Percentiles rank a stretch among this genome's conserved stretches.
phyloP scores from a whole-genome alignment of 1,140 invertebrate genomes.

The Akabosia matsudoensis region DNA sequence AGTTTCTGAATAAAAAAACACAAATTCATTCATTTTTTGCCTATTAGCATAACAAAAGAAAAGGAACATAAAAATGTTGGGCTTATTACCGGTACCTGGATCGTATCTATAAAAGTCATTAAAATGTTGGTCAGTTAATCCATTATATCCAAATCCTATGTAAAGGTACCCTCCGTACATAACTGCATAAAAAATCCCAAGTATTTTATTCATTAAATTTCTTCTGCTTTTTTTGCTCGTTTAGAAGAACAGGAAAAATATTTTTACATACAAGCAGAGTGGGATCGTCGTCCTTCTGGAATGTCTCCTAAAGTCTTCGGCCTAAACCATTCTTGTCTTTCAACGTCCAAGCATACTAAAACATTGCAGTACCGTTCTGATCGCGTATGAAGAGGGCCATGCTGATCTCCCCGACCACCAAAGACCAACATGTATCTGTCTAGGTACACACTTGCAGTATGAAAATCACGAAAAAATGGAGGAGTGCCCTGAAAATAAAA shows the following conservation, averaged over 20 bases:
- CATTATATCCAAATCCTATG: constrained; percentile 85
- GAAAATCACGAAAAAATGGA: constrained; percentile 79
- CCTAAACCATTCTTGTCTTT: constrained; percentile 65
- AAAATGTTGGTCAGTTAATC: constrained; percentile 68
- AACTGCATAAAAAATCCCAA: constrained; percentile 59
- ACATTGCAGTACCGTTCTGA: constrained; percentile 74
- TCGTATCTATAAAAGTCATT: constrained; percentile 75
- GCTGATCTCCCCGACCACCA: constrained; percentile 72
- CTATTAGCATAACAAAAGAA: constrained; percentile 4
- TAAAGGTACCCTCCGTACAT: constrained; percentile 65
- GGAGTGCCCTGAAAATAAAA: constrained; percentile 53
- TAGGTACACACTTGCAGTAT: constrained; percentile 66
- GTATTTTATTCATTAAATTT: constrained; percentile 14
- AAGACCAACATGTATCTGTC: constrained; percentile 72
- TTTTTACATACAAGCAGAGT: constrained; percentile 73
- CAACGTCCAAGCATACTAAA: constrained; percentile 72
- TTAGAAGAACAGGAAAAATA: background rate
- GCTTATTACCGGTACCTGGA: constrained; percentile 52
- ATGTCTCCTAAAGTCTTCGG: constrained; percentile 58
- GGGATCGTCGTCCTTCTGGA: constrained; percentile 71
- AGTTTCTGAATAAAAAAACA: constrained; percentile 27
- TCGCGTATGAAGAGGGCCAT: constrained; percentile 62
- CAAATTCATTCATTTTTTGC: constrained; percentile 19
- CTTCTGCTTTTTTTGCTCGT: too few species aligned
- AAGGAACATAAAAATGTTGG: background rate